Evolutionary conservation across 2,113 vertebrate genomes (phyloP), one percentile per base, ranked within the genome.

Genomic region (Peromyscus californicus): DNA sequence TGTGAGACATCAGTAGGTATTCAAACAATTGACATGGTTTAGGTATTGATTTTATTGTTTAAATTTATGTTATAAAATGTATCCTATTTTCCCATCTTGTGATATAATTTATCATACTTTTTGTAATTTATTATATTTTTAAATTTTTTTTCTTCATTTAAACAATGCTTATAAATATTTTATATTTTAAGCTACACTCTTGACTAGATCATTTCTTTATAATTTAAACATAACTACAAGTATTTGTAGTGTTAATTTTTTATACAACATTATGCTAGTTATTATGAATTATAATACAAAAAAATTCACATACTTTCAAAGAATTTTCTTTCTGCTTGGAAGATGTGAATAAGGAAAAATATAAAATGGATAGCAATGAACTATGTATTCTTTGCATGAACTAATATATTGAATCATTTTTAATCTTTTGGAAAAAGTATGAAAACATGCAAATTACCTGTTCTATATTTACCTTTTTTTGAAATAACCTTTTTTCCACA

Each of bases 201-300:
- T 93, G 51, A 67, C 17, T 36, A 85, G 8, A 83, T 84, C 79
- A 57, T 94, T 92, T 90, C 69, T 83, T 88, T 90, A 95, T 94
- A 39, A 95, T 24, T 87, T 13, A 83, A 90, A 92, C 67, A 2
- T 83, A 95, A 72, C 11, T 54, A 5, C 22, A 95, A 92, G 75
- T 92, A 95, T 61, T 36, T 76, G 92, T n/a, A 93, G 92, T 92
- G 48, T 96, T 63, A 89, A 0, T 93, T 96, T 95, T 97, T 65
- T 93, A 54, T 4, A 88, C 2, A 91, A 24, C 65, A 85, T 85
- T n/a, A 59, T 86, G 5, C 59, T 96, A 79, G 36, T 80, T 94
- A 13, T 86, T 97, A 92, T 45, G 3, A 78, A 74, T 69, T 83
- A 59, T n/a, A 96, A 29, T 79, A 93, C 15, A 84, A 61, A 57